Base-by-base conservation (phyloP, 2,113 vertebrate genomes). In the Patagioenas fasciata region DNA sequence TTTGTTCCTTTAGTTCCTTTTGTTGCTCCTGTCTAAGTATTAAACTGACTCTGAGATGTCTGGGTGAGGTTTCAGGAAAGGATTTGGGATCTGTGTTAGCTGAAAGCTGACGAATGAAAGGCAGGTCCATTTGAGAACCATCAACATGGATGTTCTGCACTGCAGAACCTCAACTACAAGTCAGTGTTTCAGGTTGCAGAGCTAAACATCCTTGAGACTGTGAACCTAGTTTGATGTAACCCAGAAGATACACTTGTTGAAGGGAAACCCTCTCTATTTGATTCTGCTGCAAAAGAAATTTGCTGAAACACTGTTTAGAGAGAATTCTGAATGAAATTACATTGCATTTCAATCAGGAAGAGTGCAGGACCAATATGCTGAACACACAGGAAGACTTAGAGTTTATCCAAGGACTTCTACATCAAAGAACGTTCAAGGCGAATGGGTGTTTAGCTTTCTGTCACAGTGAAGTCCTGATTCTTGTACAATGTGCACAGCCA, bases 121-220 rank as follows among this genome's bases (percentile, higher is more conserved):
- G 53, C 17, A 10, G 23, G 13, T 25, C 10, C 4, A 4, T 31
- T 60, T 84, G 20, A 64, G 44, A 81, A 25, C 34, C 13, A 13
- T 75, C 48, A 75, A 0, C 17, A 10, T 1, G 1, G 11, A 11
- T 81, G 13, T 38, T 54, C 18, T 60, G 3, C 5, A 3, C 65
- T 67, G 57, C 80, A 93, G 61, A 80, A 75, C 24, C 40, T 75
- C 38, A 47, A 6, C 51, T 88, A 9, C 36, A 9, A 80, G 56
- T 93, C 36, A 28, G 34, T 14, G 88, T 90, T 67, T 81, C 36
- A 81, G 42, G 10, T 11, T 74, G 25, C 32, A 74, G 56, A 84
- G 42, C 13, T 86, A 26, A 80, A 12, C 5, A 5, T 42, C 19
- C 15, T 88, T 24, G 34, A 48, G 42, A 17, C 2, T 58, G 15